phyloP scores from a whole-genome alignment of 1,140 invertebrate genomes.

The Homalodisca vitripennis region DNA sequence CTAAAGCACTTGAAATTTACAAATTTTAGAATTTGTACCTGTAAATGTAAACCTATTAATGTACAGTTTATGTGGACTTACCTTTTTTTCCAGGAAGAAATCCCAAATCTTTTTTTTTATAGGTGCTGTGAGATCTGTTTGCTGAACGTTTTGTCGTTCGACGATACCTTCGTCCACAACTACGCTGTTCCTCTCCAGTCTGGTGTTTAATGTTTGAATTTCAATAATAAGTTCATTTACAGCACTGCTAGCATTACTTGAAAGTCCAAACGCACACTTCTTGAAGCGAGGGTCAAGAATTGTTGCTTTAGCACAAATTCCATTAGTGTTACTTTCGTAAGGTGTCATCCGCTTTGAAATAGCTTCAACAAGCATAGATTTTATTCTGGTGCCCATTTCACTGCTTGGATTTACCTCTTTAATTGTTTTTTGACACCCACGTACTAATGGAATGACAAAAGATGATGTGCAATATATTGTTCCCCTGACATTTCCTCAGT shows the following conservation, averaged over 20 bases:
- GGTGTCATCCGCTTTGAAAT: slow-evolving; percentile 2
- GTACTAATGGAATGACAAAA: slow-evolving; percentile 9
- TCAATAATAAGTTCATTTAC: neutral
- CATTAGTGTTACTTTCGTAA: slow-evolving; percentile 13
- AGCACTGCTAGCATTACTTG: neutral
- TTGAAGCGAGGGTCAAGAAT: slow-evolving; percentile 17
- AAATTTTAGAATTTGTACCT: too few species aligned
- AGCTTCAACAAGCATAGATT: neutral
- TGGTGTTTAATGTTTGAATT: neutral
- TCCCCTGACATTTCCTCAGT: slow-evolving; percentile 23
- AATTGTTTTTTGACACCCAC: slow-evolving; percentile 10
- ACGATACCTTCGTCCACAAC: neutral
- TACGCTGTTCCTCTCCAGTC: neutral
- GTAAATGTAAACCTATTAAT: too few species aligned
- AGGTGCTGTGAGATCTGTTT: neutral
- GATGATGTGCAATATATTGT: slow-evolving; percentile 16
- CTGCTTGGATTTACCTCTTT: neutral
- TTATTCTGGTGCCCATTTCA: neutral
- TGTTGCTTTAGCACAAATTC: slow-evolving; percentile 6
- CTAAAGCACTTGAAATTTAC: too few species aligned
- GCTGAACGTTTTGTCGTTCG: neutral
- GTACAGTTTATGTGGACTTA: too few species aligned
- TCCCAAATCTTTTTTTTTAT: neutral
- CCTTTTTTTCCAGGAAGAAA: neutral
- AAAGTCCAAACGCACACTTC: neutral